phyloP scores from a whole-genome alignment of 2,888 invertebrate genomes.

The Plagiodera versicolora region DNA sequence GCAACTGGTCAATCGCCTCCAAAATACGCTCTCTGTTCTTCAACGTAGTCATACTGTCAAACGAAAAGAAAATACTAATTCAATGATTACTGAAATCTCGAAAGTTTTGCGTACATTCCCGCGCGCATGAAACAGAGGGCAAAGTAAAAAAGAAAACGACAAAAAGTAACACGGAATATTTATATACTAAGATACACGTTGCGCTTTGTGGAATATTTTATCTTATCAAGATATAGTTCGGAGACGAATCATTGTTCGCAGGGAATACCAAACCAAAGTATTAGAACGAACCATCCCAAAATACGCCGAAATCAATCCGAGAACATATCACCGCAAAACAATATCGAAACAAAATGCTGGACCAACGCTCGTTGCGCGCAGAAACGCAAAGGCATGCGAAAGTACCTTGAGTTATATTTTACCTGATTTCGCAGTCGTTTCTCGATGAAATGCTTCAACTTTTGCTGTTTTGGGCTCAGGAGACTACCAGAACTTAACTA shows the following conservation, averaged over 20 bases:
- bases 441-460: conserved; percentile 14
- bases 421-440: conserved; percentile 30
- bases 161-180: conserved; percentile 10
- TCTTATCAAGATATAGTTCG: conserved; percentile 10
- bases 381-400: conserved; percentile 38
- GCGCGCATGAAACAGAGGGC: conserved; percentile 5
- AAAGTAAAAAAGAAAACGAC: conserved; percentile 6
- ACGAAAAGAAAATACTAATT: conserved; percentile 15
- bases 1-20: conserved; percentile 82
- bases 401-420: conserved; percentile 35
- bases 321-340: not conserved
- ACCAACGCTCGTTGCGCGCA: conserved; percentile 37
- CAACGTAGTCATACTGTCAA: conserved; percentile 44
- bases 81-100: not conserved
- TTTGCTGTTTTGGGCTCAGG: conserved; percentile 15
- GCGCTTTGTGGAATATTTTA: conserved; percentile 14
- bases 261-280: not conserved
- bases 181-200: conserved; percentile 11
- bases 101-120: not conserved
- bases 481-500: conserved; percentile 29
- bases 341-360: conserved; percentile 23
- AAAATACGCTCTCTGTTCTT: conserved; percentile 75
- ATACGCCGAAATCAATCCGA: conserved; percentile 1
- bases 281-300: not conserved
- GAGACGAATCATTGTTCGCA: not conserved